Evolutionary conservation across 1,140 invertebrate species (phyloP).

Genomic region (Heliothis subflexa): DNA sequence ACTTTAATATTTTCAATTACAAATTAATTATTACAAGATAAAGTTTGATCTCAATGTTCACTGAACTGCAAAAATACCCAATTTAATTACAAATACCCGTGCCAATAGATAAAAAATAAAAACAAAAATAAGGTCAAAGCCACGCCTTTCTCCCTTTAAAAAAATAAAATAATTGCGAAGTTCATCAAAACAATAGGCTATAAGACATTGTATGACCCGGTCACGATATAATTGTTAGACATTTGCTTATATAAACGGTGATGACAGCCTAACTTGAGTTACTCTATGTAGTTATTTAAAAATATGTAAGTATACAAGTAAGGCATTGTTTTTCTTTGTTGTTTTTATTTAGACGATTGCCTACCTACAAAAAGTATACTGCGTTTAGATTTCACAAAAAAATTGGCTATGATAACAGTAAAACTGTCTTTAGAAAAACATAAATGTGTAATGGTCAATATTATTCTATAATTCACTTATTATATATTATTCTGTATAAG

Average conservation of each 20-base stretch:
- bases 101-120: background rate
- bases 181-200: background rate
- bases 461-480: too few relatives aligned
- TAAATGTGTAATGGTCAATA: too few relatives aligned
- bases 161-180: background rate
- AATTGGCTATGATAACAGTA: too few relatives aligned
- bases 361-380: too few relatives aligned
- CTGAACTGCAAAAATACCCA: conserved; percentile 7
- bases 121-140: background rate
- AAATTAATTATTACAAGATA: background rate
- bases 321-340: too few relatives aligned
- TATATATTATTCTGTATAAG: too few relatives aligned
- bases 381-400: too few relatives aligned
- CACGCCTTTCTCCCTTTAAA: conserved; percentile 23
- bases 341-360: too few relatives aligned
- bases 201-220: background rate
- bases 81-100: conserved; percentile 8
- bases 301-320: too few relatives aligned
- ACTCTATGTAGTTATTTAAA: background rate
- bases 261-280: background rate
- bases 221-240: background rate
- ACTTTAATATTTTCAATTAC: background rate
- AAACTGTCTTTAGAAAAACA: too few relatives aligned
- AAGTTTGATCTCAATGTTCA: background rate
- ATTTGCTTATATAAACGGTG: background rate